These are phyloP conservation scores for Helicoverpa zea DNA, from an alignment of 1,140 invertebrate genomes.

Conservation along the genomic window DNA sequence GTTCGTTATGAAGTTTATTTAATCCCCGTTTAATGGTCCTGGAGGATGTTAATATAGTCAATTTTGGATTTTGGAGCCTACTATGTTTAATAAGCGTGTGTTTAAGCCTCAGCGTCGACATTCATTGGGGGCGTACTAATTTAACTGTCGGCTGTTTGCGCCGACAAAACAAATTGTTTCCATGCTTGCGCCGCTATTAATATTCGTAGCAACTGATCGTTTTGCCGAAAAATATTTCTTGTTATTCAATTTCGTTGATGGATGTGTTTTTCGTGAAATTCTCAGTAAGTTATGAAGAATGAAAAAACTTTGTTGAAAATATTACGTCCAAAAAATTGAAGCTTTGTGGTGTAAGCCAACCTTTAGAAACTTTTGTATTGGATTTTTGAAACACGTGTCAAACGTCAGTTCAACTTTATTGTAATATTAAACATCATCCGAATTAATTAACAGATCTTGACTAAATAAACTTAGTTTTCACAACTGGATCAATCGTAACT, in stretches of 20 bases:
- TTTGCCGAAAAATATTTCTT: constrained; percentile 11
- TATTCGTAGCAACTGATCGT: constrained; percentile 25
- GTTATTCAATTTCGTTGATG: constrained; percentile 18
- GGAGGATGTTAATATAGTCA: neutral
- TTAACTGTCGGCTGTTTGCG: constrained; percentile 69
- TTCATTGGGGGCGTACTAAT: constrained; percentile 70
- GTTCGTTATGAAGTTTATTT: constrained; percentile 13
- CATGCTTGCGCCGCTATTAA: constrained; percentile 44
- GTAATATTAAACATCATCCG: no score
- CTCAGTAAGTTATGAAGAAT: neutral
- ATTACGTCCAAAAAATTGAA: no score
- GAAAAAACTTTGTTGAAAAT: no score
- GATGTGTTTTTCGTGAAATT: neutral
- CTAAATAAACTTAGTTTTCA: no score
- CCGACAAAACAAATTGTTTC: constrained; percentile 58
- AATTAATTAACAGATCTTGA: no score
- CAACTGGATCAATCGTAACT: no score
- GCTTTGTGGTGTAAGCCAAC: no score
- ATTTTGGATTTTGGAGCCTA: constrained; percentile 50
- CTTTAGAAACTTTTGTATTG: no score
- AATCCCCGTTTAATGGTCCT: constrained; percentile 2
- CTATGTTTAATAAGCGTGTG: constrained; percentile 35
- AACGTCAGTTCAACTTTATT: no score
- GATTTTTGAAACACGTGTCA: no score
- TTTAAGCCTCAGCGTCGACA: constrained; percentile 55